Evolutionary conservation across 2,797 vertebrate genomes (phyloP), one percentile per base, ranked within the genome.

Genomic region (Sebastes steindachneri): DNA sequence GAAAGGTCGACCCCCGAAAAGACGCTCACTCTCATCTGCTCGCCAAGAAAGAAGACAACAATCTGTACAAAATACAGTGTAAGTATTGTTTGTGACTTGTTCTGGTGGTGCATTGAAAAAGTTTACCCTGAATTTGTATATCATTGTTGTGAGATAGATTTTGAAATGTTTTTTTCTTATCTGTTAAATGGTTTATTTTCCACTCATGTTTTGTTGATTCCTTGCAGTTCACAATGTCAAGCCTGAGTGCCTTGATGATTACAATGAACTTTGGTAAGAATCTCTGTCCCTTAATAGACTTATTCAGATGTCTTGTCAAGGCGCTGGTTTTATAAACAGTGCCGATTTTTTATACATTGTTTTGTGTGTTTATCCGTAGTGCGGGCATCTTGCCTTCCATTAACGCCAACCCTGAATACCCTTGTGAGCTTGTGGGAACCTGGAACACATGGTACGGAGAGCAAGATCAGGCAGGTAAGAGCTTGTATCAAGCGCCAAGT

Each of bases 361-460:
- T 54, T 7, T 71, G 57, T 74, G n/a, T 73, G 25, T 86, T 37
- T 85, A 3, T 79, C 45, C 23, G 89, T 33, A 99, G 98, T 95
- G 97, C 97, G 95, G 95, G 96, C 15, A 94, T 98, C 75, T 94
- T 99, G 92, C 97, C 97, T 88, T 96, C 96, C 80, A 97, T 99
- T 89, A 96, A 99, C 5, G 92, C 96, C 82, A 95, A 97, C 90
- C 95, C 97, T 65, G 95, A 98, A 58, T 99, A 98, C 90, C 97
- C 98, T 8, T 99, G 98, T 95, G 96, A 98, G 89, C 95, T 99
- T 89, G 97, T 99, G 93, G 98, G 98, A 66, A 99, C 98, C 70
- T 99, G 98, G 98, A 99, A 99, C 95, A 99, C 98, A 17, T 99
- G 98, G 98, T 99, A 99, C 58, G 98, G 98, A 90, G 98, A 99